Evolutionary conservation across 2,888 invertebrate genomes (phyloP).

Genomic region (Hydriomena furcata): DNA sequence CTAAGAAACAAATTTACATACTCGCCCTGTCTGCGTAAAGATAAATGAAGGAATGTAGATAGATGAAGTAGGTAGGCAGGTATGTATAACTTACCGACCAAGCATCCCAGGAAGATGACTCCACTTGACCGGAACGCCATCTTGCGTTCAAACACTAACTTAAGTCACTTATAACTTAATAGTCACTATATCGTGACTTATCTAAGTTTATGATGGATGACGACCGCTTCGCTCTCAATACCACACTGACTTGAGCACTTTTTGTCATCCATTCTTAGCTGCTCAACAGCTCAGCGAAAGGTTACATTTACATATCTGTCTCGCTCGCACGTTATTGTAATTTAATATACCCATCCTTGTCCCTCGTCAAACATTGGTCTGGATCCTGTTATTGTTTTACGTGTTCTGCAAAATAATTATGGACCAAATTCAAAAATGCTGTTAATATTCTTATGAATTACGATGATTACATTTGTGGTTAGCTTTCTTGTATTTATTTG

Average conservation of each 20-base stretch:
- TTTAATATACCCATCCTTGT: slow-evolving; percentile 49
- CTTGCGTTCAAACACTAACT: slow-evolving; percentile 57
- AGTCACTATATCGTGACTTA: slow-evolving; percentile 67
- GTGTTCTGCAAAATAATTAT: slow-evolving; percentile 72
- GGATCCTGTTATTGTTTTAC: slow-evolving; percentile 78
- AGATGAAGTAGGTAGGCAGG: slow-evolving; percentile 1
- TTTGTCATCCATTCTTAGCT: slow-evolving; percentile 75
- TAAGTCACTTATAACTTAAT: slow-evolving; percentile 57
- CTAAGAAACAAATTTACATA: slow-evolving; percentile 8
- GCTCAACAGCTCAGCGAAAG: slow-evolving; percentile 70
- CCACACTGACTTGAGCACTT: slow-evolving; percentile 76
- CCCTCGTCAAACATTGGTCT: slow-evolving; percentile 45
- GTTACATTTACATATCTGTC: slow-evolving; percentile 60
- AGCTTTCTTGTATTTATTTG: too few relatives aligned
- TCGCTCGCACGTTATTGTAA: slow-evolving; percentile 44
- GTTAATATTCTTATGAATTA: slow-evolving; percentile 39
- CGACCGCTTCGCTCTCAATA: slow-evolving; percentile 70
- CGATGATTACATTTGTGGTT: not conserved
- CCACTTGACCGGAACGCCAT: slow-evolving; percentile 72
- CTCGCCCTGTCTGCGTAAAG: not conserved
- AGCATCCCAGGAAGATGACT: slow-evolving; percentile 62
- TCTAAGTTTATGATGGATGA: slow-evolving; percentile 56
- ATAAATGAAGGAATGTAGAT: not conserved
- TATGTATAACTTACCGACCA: slow-evolving; percentile 63
- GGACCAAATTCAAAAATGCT: slow-evolving; percentile 41